Base-by-base conservation (phyloP, 2,113 vertebrate genomes). In the Rhizomys pruinosus region DNA sequence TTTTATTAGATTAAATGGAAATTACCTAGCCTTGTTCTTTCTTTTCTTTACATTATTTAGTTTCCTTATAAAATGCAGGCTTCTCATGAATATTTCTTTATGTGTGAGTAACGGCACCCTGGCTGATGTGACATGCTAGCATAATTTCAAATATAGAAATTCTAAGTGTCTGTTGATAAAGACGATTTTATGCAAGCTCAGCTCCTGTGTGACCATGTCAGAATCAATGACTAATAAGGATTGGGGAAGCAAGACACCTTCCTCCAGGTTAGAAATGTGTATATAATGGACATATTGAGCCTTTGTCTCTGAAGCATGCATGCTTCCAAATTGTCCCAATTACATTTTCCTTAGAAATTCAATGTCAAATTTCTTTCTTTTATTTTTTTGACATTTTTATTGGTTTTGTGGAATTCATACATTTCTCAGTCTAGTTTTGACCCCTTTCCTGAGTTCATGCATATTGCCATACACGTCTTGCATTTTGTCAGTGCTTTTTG, bases 1-100 rank as follows among this genome's bases (percentile, higher is more conserved):
- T 95, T 71, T 94, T 86, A 34, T 82, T 90, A 90, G 17, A 1
- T 22, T 74, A 77, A 82, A 76, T 82, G 20, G 25, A 90, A 79
- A 90, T 81, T 39, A 27, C 4, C 34, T 73, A 82, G n/a, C 10
- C 10, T 76, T n/a, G 0, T 9, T 47, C 66, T 77, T 85, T 8
- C 84, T 77, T 86, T 77, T 44, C 27, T 85, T 93, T 87, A 82
- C 2, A 59, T 95, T 90, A 95, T 88, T 82, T 82, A 79, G 11
- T 92, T 95, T 37, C 61, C 66, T 79, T 86, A 47, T 55, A 93
- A 95, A 93, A 73, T 78, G 22, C 27, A 93, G 34, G 42, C 7
- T 39, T 80, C 39, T 61, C 0, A 87, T 42, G 19, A 84, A 82
- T 92, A 86, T 84, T 92, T 90, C 44, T 92, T 19, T 82, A 78